Percentiles rank a stretch among this genome's conserved stretches.
These are phyloP conservation scores for Drosophila novamexicana DNA, from an alignment of 1,140 invertebrate genomes.

Conservation along the genomic window DNA sequence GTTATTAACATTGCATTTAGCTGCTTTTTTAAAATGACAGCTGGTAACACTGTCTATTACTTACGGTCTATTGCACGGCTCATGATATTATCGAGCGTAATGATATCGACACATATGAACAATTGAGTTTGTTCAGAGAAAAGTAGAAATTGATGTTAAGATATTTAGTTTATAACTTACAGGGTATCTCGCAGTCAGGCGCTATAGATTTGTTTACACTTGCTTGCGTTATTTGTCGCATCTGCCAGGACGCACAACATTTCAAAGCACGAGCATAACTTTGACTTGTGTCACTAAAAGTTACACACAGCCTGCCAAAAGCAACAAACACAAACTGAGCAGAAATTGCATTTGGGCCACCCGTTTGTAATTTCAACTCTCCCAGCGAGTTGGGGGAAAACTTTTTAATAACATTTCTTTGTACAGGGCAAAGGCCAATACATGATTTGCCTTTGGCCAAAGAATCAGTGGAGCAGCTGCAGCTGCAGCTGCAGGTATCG, in stretches of 20 bases:
- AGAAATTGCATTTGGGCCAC: slow-evolving; percentile 42
- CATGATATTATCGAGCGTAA: no score
- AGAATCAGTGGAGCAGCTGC: background rate
- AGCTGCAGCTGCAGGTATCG: slow-evolving; percentile 3
- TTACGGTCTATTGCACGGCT: no score
- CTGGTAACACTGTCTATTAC: no score
- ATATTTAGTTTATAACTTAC: background rate
- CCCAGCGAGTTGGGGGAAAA: slow-evolving; percentile 10
- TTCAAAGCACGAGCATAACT: slow-evolving; percentile 43
- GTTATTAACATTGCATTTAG: no score
- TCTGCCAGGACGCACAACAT: slow-evolving; percentile 22
- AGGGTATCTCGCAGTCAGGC: background rate
- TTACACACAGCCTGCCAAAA: slow-evolving; percentile 36
- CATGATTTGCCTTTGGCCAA: slow-evolving; percentile 12
- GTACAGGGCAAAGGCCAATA: background rate
- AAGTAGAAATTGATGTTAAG: background rate
- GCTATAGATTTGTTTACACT: background rate
- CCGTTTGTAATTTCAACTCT: slow-evolving; percentile 44
- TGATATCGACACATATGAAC: no score
- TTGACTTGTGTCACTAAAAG: slow-evolving; percentile 37
- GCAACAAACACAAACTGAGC: slow-evolving; percentile 14
- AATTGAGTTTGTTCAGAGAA: no score
- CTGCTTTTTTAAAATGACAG: no score
- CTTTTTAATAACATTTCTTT: slow-evolving; percentile 52
- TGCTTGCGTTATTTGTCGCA: slow-evolving; percentile 1